Base-by-base conservation (phyloP, 2,113 vertebrate species). In the Emydocephalus ijimae region DNA sequence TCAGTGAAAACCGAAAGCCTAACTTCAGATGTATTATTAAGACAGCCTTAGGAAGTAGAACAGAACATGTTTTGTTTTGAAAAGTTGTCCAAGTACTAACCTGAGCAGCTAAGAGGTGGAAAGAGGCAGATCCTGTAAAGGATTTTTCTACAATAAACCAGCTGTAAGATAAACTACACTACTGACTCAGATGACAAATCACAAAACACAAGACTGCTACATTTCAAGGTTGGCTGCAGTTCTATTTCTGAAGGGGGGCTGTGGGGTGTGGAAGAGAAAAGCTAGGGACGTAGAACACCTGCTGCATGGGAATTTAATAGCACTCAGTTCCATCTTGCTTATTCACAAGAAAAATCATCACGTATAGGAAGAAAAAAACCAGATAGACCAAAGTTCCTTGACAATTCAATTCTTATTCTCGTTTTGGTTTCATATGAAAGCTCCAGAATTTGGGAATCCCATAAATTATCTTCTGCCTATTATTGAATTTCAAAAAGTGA, bases 211-310 rank as follows among this genome's bases (percentile, higher is more conserved):
- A 34, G 45, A 95, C 95, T 96, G 94, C 85, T 96, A 94, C 92
- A 96, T 96, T 96, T 96, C 94, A 95, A 92, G 89, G 92, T 94
- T 96, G 93, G 94, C 92, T 95, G 87, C 0, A 0, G 89, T 95
- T 96, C 93, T 94, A 14, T 91, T 95, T 95, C 92, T 93, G 92
- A 94, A 96, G 93, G 3, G 21, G 92, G 55, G 29, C 64, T 69
- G 29, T 69, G 64, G 64, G 29, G 29, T 69, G 29, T n/a, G 56
- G 48, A 57, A 56, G 55, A 1, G 91, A 3, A 56, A 92, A 20
- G 93, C 55, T 15, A 92, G 55, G 64, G 94, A 97, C 59, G 93
- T 0, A 94, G 54, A 96, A 96, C 96, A 97, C 95, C 95, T 96
- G 96, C 91, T 96, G 54, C 81, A 81, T 29, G 69, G 95, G 95